These are phyloP conservation scores for Elaeidobius kamerunicus DNA, from an alignment of 2,888 invertebrate species.

Conservation along the genomic window DNA sequence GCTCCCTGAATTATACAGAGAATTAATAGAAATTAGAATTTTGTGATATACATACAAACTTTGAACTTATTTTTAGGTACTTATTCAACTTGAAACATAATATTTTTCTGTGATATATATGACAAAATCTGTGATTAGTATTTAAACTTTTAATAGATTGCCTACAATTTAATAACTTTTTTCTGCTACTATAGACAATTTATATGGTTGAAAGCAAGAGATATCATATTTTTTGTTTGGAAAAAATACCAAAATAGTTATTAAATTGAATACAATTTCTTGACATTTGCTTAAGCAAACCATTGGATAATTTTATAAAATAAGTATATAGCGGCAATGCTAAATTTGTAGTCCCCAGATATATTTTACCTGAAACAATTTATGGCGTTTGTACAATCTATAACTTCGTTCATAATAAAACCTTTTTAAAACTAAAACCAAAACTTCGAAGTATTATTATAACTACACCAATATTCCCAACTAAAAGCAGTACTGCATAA, in stretches of 20 bases:
- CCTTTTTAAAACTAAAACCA: slow-evolving; percentile 20
- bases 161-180: slow-evolving; percentile 25
- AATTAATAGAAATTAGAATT: slow-evolving; percentile 7
- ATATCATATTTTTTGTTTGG: background rate
- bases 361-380: slow-evolving; percentile 1
- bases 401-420: slow-evolving; percentile 21
- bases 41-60: background rate
- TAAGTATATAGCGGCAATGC: slow-evolving; percentile 8
- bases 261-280: slow-evolving; percentile 20
- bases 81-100: slow-evolving; percentile 1
- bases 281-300: slow-evolving; percentile 16
- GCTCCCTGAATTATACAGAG: slow-evolving; percentile 5
- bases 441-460: slow-evolving; percentile 25
- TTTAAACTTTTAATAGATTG: slow-evolving; percentile 8
- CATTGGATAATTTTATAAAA: slow-evolving; percentile 1
- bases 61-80: slow-evolving; percentile 5
- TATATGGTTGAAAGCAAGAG: slow-evolving; percentile 1
- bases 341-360: slow-evolving; percentile 12
- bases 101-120: slow-evolving; percentile 8
- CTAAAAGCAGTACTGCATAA: slow-evolving; percentile 7
- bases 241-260: slow-evolving; percentile 12
- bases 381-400: slow-evolving; percentile 27
- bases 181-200: background rate
- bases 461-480: slow-evolving; percentile 19
- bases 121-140: slow-evolving; percentile 9